Conservation (phyloP, 2,113 vertebrate genomes). For the Gambusia affinis region DNA sequence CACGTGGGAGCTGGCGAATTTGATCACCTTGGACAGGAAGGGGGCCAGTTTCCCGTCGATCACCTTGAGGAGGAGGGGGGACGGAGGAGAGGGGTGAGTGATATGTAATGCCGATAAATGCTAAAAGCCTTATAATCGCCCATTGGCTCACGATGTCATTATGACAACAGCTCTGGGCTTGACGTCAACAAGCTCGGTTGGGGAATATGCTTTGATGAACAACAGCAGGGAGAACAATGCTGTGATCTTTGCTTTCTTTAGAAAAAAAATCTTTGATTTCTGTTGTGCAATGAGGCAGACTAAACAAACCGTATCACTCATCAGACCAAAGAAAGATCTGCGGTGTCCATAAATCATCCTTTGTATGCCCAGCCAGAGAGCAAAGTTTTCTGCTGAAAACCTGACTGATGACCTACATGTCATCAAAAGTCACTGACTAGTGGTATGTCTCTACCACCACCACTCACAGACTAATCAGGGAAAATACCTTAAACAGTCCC, state of each 20-base stretch:
- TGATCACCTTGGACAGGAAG: slow-evolving; percentile 96
- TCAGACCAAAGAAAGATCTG: neutral
- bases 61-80: slow-evolving; percentile 79
- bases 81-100: neutral
- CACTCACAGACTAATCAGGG: neutral
- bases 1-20: slow-evolving; percentile 95
- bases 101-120: neutral
- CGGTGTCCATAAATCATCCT: neutral
- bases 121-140: neutral
- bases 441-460: no score
- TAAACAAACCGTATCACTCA: neutral
- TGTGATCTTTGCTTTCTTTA: neutral
- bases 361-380: neutral
- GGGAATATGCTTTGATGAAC: neutral
- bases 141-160: neutral
- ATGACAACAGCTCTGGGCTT: neutral
- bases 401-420: neutral
- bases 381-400: neutral
- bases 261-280: neutral
- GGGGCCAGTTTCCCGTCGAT: slow-evolving; percentile 97
- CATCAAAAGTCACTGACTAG: no score
- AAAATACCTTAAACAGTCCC: neutral
- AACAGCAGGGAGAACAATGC: neutral
- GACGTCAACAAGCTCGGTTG: neutral
- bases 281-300: neutral